phyloP scores from a whole-genome alignment of 2,888 invertebrate species.

The Rhagonycha fulva region DNA sequence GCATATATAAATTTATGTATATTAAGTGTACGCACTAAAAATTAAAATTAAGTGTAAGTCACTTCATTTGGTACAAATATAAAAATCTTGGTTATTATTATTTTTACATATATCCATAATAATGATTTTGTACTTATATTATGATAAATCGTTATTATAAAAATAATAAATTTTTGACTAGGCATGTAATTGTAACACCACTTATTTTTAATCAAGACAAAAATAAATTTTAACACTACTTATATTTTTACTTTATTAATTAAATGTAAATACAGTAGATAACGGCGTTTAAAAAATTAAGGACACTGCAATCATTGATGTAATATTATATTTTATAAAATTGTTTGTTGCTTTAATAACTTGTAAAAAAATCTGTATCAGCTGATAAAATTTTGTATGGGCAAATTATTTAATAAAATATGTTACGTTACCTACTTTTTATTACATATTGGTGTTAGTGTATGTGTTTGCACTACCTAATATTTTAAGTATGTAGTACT shows the following conservation, averaged over 20 bases:
- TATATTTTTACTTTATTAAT: neutral
- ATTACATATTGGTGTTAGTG: slow-evolving; percentile 16
- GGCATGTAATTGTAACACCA: neutral
- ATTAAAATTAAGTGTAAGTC: slow-evolving; percentile 7
- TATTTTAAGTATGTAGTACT: slow-evolving; percentile 12
- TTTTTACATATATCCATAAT: neutral
- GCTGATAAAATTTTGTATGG: neutral
- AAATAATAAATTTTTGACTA: neutral
- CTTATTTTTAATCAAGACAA: neutral
- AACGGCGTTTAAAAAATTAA: slow-evolving; percentile 5
- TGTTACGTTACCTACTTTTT: neutral
- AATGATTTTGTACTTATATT: neutral
- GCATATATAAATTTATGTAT: slow-evolving; percentile 12
- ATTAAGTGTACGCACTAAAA: slow-evolving; percentile 14
- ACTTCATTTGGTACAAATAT: neutral
- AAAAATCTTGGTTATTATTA: neutral
- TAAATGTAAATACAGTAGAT: slow-evolving; percentile 9
- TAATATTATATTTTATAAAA: neutral
- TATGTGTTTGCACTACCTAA: slow-evolving; percentile 19
- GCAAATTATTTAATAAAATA: slow-evolving; percentile 1
- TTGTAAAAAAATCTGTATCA: neutral
- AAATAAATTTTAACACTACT: neutral
- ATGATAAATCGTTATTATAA: neutral
- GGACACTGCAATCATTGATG: neutral
- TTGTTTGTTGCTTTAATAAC: neutral